These are phyloP conservation scores for Drosophila arizonae DNA, from an alignment of 1,140 invertebrate genomes.

Conservation along the genomic window DNA sequence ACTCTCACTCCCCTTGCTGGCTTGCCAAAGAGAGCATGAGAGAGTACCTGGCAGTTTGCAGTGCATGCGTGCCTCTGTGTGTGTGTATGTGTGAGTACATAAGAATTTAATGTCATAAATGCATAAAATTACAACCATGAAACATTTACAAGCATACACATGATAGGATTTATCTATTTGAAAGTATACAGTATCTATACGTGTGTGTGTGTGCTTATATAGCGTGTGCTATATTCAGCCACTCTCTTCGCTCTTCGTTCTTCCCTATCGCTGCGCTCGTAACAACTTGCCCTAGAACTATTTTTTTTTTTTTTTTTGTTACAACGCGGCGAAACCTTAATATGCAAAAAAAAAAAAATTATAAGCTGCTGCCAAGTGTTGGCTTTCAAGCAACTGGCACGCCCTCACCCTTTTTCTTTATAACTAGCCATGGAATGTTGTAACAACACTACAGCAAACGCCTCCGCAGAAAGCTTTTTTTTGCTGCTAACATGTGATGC, in stretches of 20 bases:
- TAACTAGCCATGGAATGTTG: constrained; percentile 23
- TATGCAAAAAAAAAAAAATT: constrained; percentile 24
- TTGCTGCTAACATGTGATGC: constrained; percentile 29
- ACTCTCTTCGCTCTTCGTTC: not conserved
- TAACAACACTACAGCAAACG: constrained; percentile 25
- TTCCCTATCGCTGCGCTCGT: not conserved
- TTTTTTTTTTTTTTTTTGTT: constrained; percentile 3
- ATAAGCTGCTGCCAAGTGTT: constrained; percentile 29
- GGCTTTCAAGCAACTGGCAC: constrained; percentile 30
- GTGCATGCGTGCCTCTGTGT: constrained; percentile 1
- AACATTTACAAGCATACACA: constrained; percentile 37
- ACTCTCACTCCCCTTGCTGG: constrained; percentile 11
- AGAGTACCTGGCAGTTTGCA: constrained; percentile 43
- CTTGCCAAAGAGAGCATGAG: constrained; percentile 17
- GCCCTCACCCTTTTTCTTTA: constrained; percentile 41
- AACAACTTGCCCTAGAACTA: constrained; percentile 63
- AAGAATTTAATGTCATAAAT: constrained; percentile 71
- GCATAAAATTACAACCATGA: constrained; percentile 76
- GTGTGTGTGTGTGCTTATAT: constrained; percentile 4
- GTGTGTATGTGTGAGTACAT: constrained; percentile 34
- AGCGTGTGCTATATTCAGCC: constrained; percentile 23
- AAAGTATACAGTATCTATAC: not conserved
- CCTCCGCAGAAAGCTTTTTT: constrained; percentile 31
- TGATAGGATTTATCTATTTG: constrained; percentile 59
- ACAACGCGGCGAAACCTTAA: constrained; percentile 30